Evolutionary conservation across 1,140 invertebrate species (phyloP).

Genomic region (Metopolophium dirhodum): DNA sequence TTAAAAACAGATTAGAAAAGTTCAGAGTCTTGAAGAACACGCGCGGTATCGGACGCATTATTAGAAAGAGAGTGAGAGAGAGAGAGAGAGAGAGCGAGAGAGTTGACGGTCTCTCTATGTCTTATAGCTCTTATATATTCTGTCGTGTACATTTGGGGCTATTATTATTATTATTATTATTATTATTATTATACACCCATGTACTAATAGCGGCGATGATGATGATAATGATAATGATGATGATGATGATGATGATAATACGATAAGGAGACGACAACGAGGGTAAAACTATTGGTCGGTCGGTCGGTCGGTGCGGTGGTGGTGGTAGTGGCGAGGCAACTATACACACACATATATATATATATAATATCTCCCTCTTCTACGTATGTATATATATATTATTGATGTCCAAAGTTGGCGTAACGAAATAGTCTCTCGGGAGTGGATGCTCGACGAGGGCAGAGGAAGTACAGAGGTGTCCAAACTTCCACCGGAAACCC

Average conservation of each 20-base stretch:
- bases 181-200: neutral
- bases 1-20: slow-evolving; percentile 45
- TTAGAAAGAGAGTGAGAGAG: neutral
- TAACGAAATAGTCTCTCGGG: slow-evolving; percentile 41
- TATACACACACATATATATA: neutral
- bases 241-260: neutral
- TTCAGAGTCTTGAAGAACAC: neutral
- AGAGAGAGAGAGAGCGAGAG: neutral
- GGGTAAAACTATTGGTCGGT: neutral
- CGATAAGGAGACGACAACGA: slow-evolving; percentile 15
- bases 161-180: neutral
- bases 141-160: neutral
- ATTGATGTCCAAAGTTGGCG: slow-evolving; percentile 50
- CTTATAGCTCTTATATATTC: neutral
- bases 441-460: neutral
- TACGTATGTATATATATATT: neutral
- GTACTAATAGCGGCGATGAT: neutral
- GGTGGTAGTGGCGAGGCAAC: neutral
- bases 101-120: neutral
- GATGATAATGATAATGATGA: neutral
- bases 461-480: slow-evolving; percentile 37
- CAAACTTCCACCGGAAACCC: slow-evolving; percentile 52
- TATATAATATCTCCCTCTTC: neutral
- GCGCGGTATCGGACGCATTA: neutral
- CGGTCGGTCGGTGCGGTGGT: neutral